Evolutionary conservation across 37 sponge, comb jelly and placozoan genomes (phyloP).

Genomic region (Halichondria panicea): DNA sequence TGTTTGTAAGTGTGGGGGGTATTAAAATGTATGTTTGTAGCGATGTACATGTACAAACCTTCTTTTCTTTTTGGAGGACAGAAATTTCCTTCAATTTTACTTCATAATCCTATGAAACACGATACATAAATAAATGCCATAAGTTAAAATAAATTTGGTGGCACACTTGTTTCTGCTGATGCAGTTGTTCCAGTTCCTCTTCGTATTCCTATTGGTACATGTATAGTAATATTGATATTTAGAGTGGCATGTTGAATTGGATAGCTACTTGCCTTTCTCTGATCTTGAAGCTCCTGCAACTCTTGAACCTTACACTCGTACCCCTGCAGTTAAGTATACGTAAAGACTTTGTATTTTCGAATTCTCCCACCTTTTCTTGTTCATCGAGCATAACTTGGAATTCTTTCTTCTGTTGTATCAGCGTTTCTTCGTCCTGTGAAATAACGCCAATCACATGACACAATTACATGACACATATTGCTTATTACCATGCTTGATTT

Average conservation of each 20-base stretch:
- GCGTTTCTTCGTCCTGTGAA: constrained; percentile 19
- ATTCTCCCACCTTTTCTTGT: too few species aligned
- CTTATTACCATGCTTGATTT: neutral
- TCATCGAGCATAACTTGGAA: too few species aligned
- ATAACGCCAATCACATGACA: neutral
- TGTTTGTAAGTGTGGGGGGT: constrained; percentile 1
- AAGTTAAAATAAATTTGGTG: neutral
- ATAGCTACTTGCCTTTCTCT: constrained; percentile 37
- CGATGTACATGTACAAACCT: too few species aligned
- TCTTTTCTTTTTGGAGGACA: constrained; percentile 37
- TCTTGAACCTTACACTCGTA: constrained; percentile 49
- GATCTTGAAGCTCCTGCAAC: constrained; percentile 24
- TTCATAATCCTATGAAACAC: constrained; percentile 15
- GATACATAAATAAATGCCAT: neutral
- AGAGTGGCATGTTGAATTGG: too few species aligned
- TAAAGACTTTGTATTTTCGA: too few species aligned
- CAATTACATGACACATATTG: neutral
- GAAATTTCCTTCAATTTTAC: constrained; percentile 26
- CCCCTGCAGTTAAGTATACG: constrained; percentile 10
- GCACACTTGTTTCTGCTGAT: constrained; percentile 5
- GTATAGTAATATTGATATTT: neutral
- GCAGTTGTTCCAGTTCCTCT: constrained; percentile 18
- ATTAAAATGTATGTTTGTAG: too few species aligned
- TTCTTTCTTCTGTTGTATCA: constrained; percentile 38
- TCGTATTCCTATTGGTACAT: constrained; percentile 28